A percentile compares a stretch with the other conserved stretches of the same genome.
Evolutionary conservation across 1,140 invertebrate species (phyloP).

Genomic region (Orius laevigatus): DNA sequence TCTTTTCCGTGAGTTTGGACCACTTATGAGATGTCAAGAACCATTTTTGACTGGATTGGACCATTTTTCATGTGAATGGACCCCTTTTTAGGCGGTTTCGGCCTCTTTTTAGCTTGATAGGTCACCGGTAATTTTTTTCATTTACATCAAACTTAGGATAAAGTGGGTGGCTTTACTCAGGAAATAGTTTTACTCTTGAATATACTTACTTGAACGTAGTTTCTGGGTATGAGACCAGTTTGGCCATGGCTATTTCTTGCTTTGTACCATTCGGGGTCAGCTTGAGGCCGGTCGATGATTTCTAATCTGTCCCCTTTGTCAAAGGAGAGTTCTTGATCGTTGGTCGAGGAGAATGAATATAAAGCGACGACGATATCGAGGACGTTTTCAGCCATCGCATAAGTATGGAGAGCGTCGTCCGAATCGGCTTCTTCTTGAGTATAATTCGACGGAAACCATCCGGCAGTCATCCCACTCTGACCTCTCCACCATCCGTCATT

Average conservation of each 20-base stretch:
- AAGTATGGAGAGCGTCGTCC: conserved; percentile 72
- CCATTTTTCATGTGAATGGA: no score
- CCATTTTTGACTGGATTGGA: no score
- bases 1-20: no score
- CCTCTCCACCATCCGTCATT: conserved; percentile 99
- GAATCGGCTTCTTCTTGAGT: conserved; percentile 75
- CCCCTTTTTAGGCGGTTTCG: no score
- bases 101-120: no score
- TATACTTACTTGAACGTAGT: conserved; percentile 62
- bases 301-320: conserved; percentile 89
- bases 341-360: conserved; percentile 87
- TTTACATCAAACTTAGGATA: no score
- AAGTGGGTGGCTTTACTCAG: no score
- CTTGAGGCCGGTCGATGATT: conserved; percentile 83
- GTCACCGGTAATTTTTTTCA: no score
- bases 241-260: conserved; percentile 83
- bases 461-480: conserved; percentile 58
- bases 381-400: conserved; percentile 83
- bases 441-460: conserved; percentile 98
- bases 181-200: no score
- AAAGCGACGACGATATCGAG: conserved; percentile 87
- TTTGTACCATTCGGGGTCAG: conserved; percentile 95
- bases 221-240: conserved; percentile 86
- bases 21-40: no score
- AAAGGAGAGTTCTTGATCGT: conserved; percentile 92